Conservation (phyloP, 2,888 invertebrate species). For the Nephrocerus scutellatus region DNA sequence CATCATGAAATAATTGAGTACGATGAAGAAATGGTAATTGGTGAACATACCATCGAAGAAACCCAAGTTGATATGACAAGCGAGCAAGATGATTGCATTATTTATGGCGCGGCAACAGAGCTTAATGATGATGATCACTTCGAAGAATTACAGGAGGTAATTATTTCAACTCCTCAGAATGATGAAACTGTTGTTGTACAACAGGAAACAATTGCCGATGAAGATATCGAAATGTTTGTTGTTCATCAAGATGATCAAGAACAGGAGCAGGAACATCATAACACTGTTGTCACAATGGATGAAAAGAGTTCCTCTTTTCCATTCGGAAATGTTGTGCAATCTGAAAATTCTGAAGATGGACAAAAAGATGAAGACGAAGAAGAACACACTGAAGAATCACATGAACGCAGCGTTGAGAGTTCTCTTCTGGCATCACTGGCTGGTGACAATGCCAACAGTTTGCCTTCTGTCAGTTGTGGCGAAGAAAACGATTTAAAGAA, state of each 20-base stretch:
- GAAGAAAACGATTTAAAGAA: constrained; percentile 34
- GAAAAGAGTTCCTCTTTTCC: constrained; percentile 48
- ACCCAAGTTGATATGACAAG: too few relatives aligned
- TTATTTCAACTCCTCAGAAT: constrained; percentile 22
- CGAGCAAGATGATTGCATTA: constrained; percentile 24
- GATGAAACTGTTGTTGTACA: constrained; percentile 30
- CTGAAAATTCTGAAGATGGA: constrained; percentile 45
- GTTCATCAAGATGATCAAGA: constrained; percentile 18
- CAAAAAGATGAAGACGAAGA: constrained; percentile 24
- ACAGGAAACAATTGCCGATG: constrained; percentile 17
- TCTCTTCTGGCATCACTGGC: constrained; percentile 44
- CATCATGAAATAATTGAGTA: constrained; percentile 5
- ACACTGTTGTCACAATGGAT: constrained; percentile 29
- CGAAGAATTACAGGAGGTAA: constrained; percentile 20
- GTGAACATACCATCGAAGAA: constrained; percentile 10
- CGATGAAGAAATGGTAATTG: constrained; percentile 16
- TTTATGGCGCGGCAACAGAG: constrained; percentile 15
- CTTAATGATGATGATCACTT: constrained; percentile 12
- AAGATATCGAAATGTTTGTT: constrained; percentile 14
- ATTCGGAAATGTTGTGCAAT: constrained; percentile 38
- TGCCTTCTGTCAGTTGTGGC: constrained; percentile 45
- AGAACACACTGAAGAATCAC: constrained; percentile 28
- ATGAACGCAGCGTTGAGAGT: constrained; percentile 40
- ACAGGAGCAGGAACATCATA: constrained; percentile 16
- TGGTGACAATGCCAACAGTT: constrained; percentile 47